A percentile compares a stretch with the other conserved stretches of the same genome.
These are phyloP conservation scores for Ploceus nigricollis DNA, from an alignment of 2,113 vertebrate genomes.

Conservation along the genomic window DNA sequence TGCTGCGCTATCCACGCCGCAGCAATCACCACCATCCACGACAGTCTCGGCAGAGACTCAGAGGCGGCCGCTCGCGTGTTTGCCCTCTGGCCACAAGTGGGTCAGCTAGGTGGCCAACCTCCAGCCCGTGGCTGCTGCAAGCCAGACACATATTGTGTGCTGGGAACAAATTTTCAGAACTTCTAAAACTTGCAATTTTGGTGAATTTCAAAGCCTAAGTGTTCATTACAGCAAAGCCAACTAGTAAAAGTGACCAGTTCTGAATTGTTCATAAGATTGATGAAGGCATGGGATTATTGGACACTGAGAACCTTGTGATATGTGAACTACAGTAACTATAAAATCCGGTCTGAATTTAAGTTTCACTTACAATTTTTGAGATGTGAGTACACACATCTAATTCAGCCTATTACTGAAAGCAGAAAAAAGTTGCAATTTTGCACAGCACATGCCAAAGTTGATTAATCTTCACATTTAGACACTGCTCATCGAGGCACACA, in stretches of 20 bases:
- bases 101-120: no score
- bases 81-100: no score
- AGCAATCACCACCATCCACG: no score
- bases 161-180: neutral
- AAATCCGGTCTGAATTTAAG: neutral
- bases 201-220: neutral
- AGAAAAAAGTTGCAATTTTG: neutral
- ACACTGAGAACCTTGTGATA: accelerated
- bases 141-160: neutral
- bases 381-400: neutral
- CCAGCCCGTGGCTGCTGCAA: no score
- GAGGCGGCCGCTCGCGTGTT: no score
- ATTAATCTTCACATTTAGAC: neutral
- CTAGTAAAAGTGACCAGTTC: neutral
- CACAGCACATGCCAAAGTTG: neutral
- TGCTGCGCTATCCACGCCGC: no score
- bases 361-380: neutral
- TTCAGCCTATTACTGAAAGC: neutral
- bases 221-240: neutral
- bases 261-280: neutral
- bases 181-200: neutral
- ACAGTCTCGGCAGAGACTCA: no score
- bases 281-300: neutral
- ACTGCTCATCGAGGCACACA: accelerated
- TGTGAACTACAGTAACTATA: neutral